Conservation (phyloP, 1,140 invertebrate species). For the Arion vulgaris region DNA sequence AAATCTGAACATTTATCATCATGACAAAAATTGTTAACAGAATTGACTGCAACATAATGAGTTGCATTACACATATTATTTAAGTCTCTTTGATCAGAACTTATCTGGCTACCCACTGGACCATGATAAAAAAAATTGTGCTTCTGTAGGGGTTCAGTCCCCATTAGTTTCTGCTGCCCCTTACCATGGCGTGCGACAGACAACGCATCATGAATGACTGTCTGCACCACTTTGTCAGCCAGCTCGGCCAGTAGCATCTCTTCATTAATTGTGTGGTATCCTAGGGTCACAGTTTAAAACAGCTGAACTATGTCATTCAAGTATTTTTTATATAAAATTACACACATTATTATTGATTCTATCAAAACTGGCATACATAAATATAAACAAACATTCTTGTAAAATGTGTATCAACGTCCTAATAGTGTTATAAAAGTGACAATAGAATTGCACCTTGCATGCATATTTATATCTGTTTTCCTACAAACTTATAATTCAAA, state of each 20-base stretch:
- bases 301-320: not conserved
- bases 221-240: constrained; percentile 38
- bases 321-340: no score
- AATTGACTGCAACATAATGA: not conserved
- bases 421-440: no score
- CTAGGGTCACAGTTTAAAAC: constrained; percentile 16
- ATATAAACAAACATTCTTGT: no score
- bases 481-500: no score
- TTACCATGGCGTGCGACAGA: constrained; percentile 34
- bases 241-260: constrained; percentile 38
- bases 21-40: not conserved
- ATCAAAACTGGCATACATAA: no score
- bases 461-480: no score
- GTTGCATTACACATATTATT: not conserved
- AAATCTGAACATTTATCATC: constrained; percentile 16
- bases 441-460: no score
- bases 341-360: no score
- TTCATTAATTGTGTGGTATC: not conserved
- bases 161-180: constrained; percentile 36
- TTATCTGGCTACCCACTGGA: constrained; percentile 30
- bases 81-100: not conserved
- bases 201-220: constrained; percentile 36
- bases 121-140: not conserved
- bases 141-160: constrained; percentile 16
- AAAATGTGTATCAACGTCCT: no score